Conservation (phyloP, 2,113 vertebrate genomes). For the Pelvicachromis taeniatus region DNA sequence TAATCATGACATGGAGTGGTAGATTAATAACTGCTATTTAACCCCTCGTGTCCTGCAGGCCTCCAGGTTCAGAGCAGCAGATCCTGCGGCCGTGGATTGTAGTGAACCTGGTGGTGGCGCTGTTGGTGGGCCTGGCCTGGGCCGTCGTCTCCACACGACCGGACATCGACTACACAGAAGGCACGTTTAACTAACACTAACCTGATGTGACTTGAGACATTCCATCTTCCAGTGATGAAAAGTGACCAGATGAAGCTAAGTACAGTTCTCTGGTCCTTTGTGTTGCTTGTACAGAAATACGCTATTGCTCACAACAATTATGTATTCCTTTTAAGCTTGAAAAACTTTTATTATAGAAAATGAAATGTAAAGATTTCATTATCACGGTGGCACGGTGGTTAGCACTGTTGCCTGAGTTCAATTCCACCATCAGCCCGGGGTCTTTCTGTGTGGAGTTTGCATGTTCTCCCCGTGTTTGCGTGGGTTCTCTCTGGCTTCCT, state of each 20-base stretch:
- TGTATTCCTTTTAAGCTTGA: neutral
- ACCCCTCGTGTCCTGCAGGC: conserved; percentile 63
- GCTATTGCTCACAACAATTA: neutral
- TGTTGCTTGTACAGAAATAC: neutral
- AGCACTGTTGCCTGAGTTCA: too few relatives aligned
- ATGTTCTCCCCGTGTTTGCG: too few relatives aligned
- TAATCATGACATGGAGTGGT: neutral
- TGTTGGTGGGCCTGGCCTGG: conserved; percentile 89
- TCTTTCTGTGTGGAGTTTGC: too few relatives aligned
- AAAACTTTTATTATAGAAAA: neutral
- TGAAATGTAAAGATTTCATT: neutral
- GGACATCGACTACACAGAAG: conserved; percentile 89
- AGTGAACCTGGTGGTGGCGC: conserved; percentile 87
- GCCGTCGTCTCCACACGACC: conserved; percentile 84
- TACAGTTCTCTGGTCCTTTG: neutral
- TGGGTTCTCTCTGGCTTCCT: too few relatives aligned
- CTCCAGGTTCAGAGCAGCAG: conserved; percentile 76
- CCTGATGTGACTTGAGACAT: neutral
- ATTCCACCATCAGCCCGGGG: too few relatives aligned
- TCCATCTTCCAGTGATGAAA: neutral
- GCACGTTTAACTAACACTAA: conserved; percentile 43
- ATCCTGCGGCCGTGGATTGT: conserved; percentile 87
- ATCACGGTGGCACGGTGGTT: too few relatives aligned
- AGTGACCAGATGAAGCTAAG: too few relatives aligned
- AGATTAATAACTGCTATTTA: neutral